Evolutionary conservation across 92 coral and sea anemone species (phyloP).

Genomic region (Plumapathes pennacea): DNA sequence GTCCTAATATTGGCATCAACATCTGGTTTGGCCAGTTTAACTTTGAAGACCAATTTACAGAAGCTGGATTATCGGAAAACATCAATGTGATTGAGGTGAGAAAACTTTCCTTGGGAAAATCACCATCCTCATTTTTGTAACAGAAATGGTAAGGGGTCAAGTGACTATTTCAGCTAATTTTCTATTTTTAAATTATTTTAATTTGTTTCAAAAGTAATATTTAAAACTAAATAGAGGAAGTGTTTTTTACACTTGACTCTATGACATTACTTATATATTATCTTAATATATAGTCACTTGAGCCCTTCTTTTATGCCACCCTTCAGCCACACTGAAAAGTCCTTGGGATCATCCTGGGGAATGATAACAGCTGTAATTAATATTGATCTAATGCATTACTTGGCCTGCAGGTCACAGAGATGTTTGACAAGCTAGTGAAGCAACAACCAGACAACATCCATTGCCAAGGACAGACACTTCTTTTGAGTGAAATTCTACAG

Average conservation of each 20-base stretch:
- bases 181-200: neutral
- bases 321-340: too few relatives aligned
- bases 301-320: too few relatives aligned
- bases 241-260: too few relatives aligned
- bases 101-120: neutral
- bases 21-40: slow-evolving; percentile 89
- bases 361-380: too few relatives aligned
- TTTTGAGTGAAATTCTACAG: slow-evolving; percentile 71
- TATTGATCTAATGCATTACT: neutral
- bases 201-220: neutral
- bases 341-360: too few relatives aligned
- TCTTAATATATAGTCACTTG: too few relatives aligned
- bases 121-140: too few relatives aligned
- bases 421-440: slow-evolving; percentile 77
- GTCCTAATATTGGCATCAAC: slow-evolving; percentile 88
- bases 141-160: neutral
- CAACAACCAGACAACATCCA: slow-evolving; percentile 66
- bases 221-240: too few relatives aligned
- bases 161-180: neutral
- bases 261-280: too few relatives aligned
- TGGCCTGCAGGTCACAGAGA: slow-evolving; percentile 57
- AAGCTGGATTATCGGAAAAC: slow-evolving; percentile 81
- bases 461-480: slow-evolving; percentile 72
- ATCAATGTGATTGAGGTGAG: slow-evolving; percentile 74
- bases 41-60: slow-evolving; percentile 65